Base-by-base conservation (phyloP, 2,888 invertebrate genomes). In the Melieria omissa region DNA sequence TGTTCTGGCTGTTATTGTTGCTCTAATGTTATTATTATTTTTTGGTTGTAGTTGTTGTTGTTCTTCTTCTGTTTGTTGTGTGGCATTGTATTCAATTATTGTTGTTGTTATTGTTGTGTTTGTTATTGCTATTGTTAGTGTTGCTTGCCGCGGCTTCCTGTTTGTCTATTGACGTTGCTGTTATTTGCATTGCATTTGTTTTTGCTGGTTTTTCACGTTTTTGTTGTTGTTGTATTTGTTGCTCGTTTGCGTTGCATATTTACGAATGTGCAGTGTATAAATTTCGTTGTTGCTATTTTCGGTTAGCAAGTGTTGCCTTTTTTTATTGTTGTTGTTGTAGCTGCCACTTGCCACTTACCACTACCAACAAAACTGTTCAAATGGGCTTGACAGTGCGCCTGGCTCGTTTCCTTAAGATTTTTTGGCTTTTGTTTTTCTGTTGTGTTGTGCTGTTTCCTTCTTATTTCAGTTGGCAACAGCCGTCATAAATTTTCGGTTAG, bases 1-100 rank as follows among this genome's bases (percentile, higher is more conserved):
- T 60, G 16, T 47, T 62, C 47, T 41, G 54, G 45, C 12, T 65
- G 54, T 42, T 42, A 42, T 5, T 47, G 60, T 29, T 46, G 42
- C 29, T 6, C 5, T 10, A 14, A 5, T 54, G n/a, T 42, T 44
- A n/a, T 10, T 44, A 42, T 61, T 9, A 61, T 44, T 9, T 44
- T 16, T 54, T 12, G 54, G 10, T 67, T 63, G 71, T 57, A 68
- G 54, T 65, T 70, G 61, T 52, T 16, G 55, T 41, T 65, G 65
- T 55, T 55, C 57, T 54, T 16, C 29, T 42, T 58, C 2, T n/a
- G 16, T 16, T 44, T 47, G 42, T 54, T 42, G 12, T 60, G 47
- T 61, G 44, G 41, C 41, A 4, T 3, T 29, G 29, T 29, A 3
- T 29, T 8, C 14, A 47, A 47, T 16, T 29, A 29, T 70, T 45